Evolutionary conservation across 35 echinoderm and acorn worm species (phyloP).

Genomic region (Ptychodera flava): DNA sequence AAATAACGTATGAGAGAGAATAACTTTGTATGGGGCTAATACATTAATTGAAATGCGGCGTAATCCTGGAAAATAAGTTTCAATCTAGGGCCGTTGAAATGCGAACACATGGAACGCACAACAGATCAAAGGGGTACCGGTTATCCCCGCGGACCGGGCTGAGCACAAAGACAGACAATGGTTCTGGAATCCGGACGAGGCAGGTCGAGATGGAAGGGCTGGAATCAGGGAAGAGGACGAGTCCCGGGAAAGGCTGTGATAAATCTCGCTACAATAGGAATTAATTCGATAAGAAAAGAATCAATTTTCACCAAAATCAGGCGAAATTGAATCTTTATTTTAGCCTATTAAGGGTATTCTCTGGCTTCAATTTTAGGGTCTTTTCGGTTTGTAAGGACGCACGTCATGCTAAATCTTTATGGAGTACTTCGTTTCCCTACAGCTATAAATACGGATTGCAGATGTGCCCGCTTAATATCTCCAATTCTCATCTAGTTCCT

Average conservation of each 20-base stretch:
- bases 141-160: not conserved
- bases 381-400: too few relatives aligned
- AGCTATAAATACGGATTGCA: too few relatives aligned
- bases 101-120: not conserved
- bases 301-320: not conserved
- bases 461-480: too few relatives aligned
- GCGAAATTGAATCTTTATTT: not conserved
- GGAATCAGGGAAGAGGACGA: not conserved
- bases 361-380: too few relatives aligned
- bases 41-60: not conserved
- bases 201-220: not conserved
- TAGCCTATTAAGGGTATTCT: not conserved
- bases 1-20: too few relatives aligned
- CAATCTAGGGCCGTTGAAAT: not conserved
- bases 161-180: not conserved
- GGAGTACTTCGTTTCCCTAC: too few relatives aligned
- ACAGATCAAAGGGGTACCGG: not conserved
- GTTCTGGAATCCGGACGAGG: not conserved
- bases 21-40: not conserved
- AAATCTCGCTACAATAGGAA: not conserved
- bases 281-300: not conserved
- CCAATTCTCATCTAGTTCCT: too few relatives aligned
- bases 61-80: not conserved
- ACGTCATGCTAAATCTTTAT: too few relatives aligned
- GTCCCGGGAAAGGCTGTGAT: not conserved